Conservation (phyloP, 2,797 vertebrate genomes). For the Danio aesculapii region DNA sequence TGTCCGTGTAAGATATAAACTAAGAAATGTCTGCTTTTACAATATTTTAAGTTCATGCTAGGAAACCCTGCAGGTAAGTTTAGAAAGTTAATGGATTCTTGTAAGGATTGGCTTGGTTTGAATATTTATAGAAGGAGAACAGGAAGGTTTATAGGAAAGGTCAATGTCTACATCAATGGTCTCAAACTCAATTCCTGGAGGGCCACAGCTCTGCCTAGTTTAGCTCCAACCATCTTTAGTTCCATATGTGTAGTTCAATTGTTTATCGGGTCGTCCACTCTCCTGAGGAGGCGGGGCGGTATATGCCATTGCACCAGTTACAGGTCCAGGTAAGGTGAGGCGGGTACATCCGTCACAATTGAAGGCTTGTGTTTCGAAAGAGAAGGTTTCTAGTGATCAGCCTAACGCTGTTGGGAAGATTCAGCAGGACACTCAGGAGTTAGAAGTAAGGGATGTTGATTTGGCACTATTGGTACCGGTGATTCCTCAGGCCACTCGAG, state of each 20-base stretch:
- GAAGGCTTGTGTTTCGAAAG: neutral
- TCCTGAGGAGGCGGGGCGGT: neutral
- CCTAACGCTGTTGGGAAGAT: neutral
- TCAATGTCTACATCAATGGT: too few species aligned
- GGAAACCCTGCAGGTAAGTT: neutral
- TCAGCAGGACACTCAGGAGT: neutral
- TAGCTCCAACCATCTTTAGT: too few species aligned
- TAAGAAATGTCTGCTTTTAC: neutral
- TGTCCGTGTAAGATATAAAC: neutral
- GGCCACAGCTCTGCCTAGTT: too few species aligned
- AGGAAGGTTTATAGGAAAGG: too few species aligned
- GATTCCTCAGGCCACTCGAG: neutral
- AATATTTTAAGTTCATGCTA: slow-evolving; percentile 1
- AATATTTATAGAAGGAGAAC: too few species aligned
- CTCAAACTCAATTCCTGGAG: too few species aligned
- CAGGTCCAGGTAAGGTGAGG: neutral
- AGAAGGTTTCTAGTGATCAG: neutral
- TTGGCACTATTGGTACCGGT: neutral
- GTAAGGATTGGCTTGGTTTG: neutral
- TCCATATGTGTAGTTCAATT: neutral
- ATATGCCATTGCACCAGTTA: neutral
- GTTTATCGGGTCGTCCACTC: neutral
- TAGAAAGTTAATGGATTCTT: neutral
- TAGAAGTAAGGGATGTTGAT: neutral
- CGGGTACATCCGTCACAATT: neutral